Conservation (phyloP, 2,888 invertebrate genomes). For the Monoplex corrugatus region DNA sequence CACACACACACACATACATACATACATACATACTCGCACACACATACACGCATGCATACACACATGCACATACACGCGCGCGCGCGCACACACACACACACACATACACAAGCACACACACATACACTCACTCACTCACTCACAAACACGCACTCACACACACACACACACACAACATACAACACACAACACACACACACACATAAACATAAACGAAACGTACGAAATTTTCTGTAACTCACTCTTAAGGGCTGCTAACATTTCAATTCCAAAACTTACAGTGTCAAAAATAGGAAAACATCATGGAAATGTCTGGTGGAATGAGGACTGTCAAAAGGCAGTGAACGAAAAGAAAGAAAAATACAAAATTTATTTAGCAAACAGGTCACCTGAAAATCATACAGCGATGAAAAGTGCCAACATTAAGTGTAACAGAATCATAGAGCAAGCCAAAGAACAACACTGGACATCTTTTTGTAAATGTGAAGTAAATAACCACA, state of each 20-base stretch:
- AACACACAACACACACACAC: neutral
- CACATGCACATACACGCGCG: neutral
- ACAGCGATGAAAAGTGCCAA: too few relatives aligned
- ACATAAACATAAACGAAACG: too few relatives aligned
- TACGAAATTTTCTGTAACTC: too few relatives aligned
- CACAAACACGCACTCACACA: neutral
- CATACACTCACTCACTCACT: neutral
- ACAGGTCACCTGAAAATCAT: too few relatives aligned
- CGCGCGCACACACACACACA: slow-evolving; percentile 1
- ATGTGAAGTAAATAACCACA: too few relatives aligned
- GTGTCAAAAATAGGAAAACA: neutral
- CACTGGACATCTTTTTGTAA: too few relatives aligned
- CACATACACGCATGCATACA: neutral
- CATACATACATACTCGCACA: neutral
- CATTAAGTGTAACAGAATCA: too few relatives aligned
- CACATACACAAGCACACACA: slow-evolving; percentile 12
- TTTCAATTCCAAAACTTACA: neutral
- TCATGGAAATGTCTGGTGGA: neutral
- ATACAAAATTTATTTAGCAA: too few relatives aligned
- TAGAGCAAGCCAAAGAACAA: too few relatives aligned
- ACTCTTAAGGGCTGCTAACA: too few relatives aligned
- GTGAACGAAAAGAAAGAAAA: too few relatives aligned
- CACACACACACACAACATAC: neutral
- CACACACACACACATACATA: neutral
- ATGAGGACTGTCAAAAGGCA: too few relatives aligned